These are phyloP conservation scores for Popillia japonica DNA, from an alignment of 1,140 invertebrate genomes.

Conservation along the genomic window DNA sequence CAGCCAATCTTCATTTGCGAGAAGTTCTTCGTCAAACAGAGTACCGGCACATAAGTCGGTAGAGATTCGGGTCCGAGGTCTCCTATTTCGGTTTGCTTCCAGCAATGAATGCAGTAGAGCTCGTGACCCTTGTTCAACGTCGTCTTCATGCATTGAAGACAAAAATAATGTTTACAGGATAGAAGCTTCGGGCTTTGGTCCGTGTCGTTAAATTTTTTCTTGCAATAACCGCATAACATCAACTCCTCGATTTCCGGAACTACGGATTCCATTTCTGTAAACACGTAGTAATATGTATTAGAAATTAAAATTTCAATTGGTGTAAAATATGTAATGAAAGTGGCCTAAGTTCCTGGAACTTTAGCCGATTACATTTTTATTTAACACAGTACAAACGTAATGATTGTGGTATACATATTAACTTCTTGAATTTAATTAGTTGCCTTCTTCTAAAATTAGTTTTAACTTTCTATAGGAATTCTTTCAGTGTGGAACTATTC, in stretches of 20 bases:
- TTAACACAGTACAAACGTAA: no score
- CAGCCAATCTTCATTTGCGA: slow-evolving; percentile 64
- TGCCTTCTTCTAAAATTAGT: no score
- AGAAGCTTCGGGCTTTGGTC: slow-evolving; percentile 76
- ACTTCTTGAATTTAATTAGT: no score
- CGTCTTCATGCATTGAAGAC: slow-evolving; percentile 74
- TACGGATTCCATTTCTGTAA: slow-evolving; percentile 64
- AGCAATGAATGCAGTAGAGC: slow-evolving; percentile 74
- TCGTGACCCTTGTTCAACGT: slow-evolving; percentile 70
- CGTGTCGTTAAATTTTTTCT: slow-evolving; percentile 71
- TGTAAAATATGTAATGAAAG: no score
- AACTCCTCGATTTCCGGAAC: slow-evolving; percentile 74
- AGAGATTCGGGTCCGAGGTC: slow-evolving; percentile 70
- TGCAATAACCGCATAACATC: slow-evolving; percentile 74
- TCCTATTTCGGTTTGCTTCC: slow-evolving; percentile 71
- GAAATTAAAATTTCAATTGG: neutral
- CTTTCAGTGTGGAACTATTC: no score
- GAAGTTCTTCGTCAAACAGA: slow-evolving; percentile 70
- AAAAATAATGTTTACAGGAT: slow-evolving; percentile 79
- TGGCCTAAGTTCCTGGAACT: no score
- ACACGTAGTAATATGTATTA: neutral
- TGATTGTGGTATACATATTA: no score
- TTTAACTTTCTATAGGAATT: no score
- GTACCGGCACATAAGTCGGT: slow-evolving; percentile 71
- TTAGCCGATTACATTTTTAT: no score